phyloP scores from a whole-genome alignment of 2,888 invertebrate species.

The Leptinotarsa juncta region DNA sequence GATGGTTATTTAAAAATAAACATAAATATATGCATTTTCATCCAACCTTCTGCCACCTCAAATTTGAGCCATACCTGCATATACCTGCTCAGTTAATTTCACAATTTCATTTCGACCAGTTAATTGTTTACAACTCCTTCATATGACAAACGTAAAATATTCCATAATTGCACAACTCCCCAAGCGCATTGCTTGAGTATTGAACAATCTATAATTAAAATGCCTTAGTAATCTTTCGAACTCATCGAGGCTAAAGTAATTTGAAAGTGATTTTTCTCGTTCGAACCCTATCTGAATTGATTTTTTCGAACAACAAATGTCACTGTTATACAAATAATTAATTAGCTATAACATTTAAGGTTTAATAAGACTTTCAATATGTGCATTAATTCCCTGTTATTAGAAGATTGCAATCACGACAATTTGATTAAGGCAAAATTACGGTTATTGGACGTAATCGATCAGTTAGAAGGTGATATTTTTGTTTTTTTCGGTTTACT shows the following conservation, averaged over 20 bases:
- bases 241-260: constrained; percentile 36
- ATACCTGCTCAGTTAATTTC: neutral
- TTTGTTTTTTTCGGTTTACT: neutral
- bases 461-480: neutral
- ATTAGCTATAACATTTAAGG: constrained; percentile 34
- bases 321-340: constrained; percentile 37
- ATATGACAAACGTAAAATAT: constrained; percentile 8
- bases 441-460: constrained; percentile 25
- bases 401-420: constrained; percentile 34
- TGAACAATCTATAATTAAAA: constrained; percentile 17
- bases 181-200: neutral
- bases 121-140: neutral
- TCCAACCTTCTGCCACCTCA: too few species aligned
- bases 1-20: too few species aligned
- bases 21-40: too few species aligned
- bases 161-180: constrained; percentile 9
- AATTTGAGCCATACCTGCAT: too few species aligned
- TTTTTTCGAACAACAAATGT: constrained; percentile 35
- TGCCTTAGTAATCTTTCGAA: constrained; percentile 30
- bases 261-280: constrained; percentile 30
- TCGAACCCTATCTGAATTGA: constrained; percentile 25
- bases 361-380: constrained; percentile 33
- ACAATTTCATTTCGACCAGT: neutral
- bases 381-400: constrained; percentile 36
- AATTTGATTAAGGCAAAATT: constrained; percentile 38